Evolutionary conservation across 2,797 vertebrate species (phyloP).

Genomic region (Sebastolobus alascanus): DNA sequence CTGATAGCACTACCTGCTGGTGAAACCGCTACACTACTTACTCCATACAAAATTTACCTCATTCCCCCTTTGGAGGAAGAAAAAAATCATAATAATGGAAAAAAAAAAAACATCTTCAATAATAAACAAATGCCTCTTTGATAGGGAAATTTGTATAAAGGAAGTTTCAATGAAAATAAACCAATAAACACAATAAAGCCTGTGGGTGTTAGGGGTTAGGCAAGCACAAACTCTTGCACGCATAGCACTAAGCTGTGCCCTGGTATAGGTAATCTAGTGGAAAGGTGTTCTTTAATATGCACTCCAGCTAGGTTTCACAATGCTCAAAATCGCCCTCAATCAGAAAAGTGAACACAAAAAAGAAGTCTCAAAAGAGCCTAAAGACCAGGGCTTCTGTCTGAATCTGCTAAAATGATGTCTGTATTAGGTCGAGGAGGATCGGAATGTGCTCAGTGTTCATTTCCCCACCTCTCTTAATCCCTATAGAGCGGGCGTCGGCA

Average conservation of each 20-base stretch:
- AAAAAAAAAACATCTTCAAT: background rate
- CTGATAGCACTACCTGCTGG: slow-evolving; percentile 75
- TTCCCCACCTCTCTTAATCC: background rate
- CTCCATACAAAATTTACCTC: background rate
- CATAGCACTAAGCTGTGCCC: background rate
- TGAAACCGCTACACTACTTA: slow-evolving; percentile 38
- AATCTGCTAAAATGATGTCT: background rate
- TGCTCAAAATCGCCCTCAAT: background rate
- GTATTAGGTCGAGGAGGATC: background rate
- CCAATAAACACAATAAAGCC: background rate
- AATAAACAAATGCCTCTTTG: background rate
- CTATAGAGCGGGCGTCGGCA: background rate
- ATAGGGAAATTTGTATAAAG: background rate
- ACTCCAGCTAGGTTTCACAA: background rate
- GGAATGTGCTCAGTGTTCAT: background rate
- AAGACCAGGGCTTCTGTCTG: background rate
- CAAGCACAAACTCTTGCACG: background rate
- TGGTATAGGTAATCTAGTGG: background rate
- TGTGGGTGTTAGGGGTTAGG: background rate
- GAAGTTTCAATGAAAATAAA: background rate
- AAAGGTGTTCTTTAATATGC: background rate
- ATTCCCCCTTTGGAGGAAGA: background rate
- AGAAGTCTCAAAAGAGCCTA: background rate
- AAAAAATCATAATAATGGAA: background rate
- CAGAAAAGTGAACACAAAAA: too few relatives aligned